Base-by-base conservation (phyloP, 1,140 invertebrate species). In the Orius insidiosus region DNA sequence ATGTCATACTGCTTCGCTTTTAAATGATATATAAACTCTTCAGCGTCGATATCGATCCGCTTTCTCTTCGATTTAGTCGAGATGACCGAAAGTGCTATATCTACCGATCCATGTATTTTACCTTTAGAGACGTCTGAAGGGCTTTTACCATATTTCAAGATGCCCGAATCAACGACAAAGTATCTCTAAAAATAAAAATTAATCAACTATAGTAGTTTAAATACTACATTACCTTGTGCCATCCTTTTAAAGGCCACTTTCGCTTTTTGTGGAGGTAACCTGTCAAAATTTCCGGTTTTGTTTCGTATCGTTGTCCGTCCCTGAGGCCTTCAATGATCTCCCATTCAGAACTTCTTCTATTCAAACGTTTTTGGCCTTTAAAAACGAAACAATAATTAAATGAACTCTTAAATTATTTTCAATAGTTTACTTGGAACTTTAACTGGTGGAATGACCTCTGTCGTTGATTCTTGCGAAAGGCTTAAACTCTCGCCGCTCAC, bases 211-310 rank as follows among this genome's bases (percentile, higher is more conserved):
- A n/a, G n/a, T n/a, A 38, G 41, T 5, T 10, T n/a, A 24, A 13
- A 35, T 18, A 36, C n/a, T 36, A 31, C 5, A 30, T 44, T 63
- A 82, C 80, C 73, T 85, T 85, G 62, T 86, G 82, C 81, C 82
- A 86, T 43, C 83, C 82, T 63, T 87, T 87, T 33, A 87, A 64
- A 2, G 85, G 85, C 81, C 83, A 86, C 63, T 87, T 85, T 45
- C 84, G 65, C 53, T 82, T 78, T 62, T 87, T 87, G 53, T 85
- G 72, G 24, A 88, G 62, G 58, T 75, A 84, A 0, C 83, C 82
- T 59, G 76, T 76, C 63, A 74, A 80, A 39, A 72, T 69, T 41
- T 74, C 71, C 3, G 82, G 81, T 52, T 75, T 70, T 51, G 72
- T 72, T 40, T 83, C 80, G 62, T 51, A 75, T 34, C 73, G 67